Conservation (phyloP, 2,113 vertebrate genomes). For the Daubentonia madagascariensis region DNA sequence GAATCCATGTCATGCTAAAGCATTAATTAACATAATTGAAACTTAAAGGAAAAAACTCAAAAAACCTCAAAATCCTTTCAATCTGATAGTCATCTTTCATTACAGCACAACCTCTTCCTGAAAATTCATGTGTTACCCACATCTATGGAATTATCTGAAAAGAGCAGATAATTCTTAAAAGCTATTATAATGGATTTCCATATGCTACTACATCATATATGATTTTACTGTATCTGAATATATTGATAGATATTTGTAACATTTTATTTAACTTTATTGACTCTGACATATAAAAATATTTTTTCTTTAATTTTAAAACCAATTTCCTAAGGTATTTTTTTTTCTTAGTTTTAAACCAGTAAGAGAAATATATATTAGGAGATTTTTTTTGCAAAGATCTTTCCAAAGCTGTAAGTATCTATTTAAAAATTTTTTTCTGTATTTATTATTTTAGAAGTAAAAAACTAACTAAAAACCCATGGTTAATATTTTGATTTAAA, state of each 20-base stretch:
- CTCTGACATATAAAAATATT: not conserved
- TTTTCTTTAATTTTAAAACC: constrained; percentile 14
- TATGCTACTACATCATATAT: not conserved
- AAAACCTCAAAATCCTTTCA: not conserved
- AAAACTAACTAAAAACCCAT: not conserved
- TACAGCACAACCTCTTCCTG: not conserved
- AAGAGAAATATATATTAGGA: not conserved
- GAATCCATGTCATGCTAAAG: not conserved
- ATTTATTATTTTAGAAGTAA: not conserved
- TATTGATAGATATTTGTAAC: not conserved
- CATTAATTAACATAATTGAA: not conserved
- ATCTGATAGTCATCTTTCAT: not conserved
- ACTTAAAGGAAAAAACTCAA: not conserved
- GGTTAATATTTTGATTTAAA: not conserved
- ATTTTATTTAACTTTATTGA: not conserved
- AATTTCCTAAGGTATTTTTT: not conserved
- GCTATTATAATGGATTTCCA: not conserved
- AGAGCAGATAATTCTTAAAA: not conserved
- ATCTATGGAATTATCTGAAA: constrained; percentile 10
- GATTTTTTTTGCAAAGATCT: not conserved
- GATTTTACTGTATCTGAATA: not conserved
- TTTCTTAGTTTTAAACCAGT: constrained; percentile 4
- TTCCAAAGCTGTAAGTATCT: not conserved
- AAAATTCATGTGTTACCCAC: not conserved
- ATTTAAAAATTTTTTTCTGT: not conserved